Conservation (phyloP, 2,113 vertebrate genomes). For the Promerops cafer region DNA sequence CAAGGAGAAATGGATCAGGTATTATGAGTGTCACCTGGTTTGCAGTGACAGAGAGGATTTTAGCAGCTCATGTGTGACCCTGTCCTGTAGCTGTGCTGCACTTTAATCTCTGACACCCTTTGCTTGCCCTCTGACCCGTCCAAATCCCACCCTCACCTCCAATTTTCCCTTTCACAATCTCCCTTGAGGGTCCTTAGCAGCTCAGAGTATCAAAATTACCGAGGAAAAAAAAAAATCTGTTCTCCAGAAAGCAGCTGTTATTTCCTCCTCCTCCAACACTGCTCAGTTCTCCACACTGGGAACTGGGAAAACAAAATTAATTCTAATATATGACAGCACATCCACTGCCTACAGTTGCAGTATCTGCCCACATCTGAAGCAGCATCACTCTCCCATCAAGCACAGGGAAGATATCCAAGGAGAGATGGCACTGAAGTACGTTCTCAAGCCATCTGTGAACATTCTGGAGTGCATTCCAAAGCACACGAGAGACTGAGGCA, state of each 20-base stretch:
- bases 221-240: not conserved
- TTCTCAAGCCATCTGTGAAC: not conserved
- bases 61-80: not conserved
- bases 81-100: not conserved
- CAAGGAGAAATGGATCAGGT: not conserved
- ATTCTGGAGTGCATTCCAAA: not conserved
- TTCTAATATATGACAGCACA: not conserved
- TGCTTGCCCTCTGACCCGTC: not conserved
- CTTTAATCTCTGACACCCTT: not conserved
- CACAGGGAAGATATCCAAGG: not conserved
- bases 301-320: not conserved
- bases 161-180: not conserved
- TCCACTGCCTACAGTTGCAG: not conserved
- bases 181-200: not conserved
- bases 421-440: not conserved
- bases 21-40: accelerated
- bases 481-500: not conserved
- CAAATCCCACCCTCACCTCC: not conserved
- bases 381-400: not conserved
- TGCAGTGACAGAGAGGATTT: not conserved
- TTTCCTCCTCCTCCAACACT: not conserved
- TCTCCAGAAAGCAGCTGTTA: not conserved
- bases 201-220: not conserved
- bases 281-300: not conserved
- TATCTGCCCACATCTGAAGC: not conserved